These are phyloP conservation scores for Leucania comma DNA, from an alignment of 2,888 invertebrate genomes.

Conservation along the genomic window DNA sequence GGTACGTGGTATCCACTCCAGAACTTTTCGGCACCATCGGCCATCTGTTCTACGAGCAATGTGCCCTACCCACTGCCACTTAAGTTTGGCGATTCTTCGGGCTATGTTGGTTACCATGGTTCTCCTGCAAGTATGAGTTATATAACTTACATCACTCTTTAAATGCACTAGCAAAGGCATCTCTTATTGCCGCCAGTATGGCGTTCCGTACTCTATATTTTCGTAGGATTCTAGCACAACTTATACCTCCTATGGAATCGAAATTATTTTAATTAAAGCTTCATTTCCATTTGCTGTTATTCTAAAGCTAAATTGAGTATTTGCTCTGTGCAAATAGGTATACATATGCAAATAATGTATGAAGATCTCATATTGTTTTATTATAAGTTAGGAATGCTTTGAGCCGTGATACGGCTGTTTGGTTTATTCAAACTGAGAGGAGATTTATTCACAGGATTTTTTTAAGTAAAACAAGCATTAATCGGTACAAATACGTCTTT, in stretches of 20 bases:
- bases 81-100: no score
- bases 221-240: slow-evolving; percentile 25
- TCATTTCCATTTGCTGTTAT: slow-evolving; percentile 49
- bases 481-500: background rate
- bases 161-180: background rate
- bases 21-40: no score
- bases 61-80: no score
- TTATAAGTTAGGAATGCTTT: slow-evolving; percentile 19
- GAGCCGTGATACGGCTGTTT: slow-evolving; percentile 17
- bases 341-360: slow-evolving; percentile 35
- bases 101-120: no score
- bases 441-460: slow-evolving; percentile 9
- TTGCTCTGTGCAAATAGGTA: slow-evolving; percentile 41
- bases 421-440: background rate
- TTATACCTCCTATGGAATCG: slow-evolving; percentile 25
- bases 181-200: background rate
- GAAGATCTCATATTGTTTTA: slow-evolving; percentile 37
- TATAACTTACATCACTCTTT: no score
- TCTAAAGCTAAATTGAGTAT: slow-evolving; percentile 33
- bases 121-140: no score
- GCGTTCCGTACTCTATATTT: slow-evolving; percentile 17
- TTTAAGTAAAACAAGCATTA: slow-evolving; percentile 6
- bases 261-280: slow-evolving; percentile 60
- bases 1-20: no score
- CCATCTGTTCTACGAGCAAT: no score